phyloP scores from a whole-genome alignment of 2,797 vertebrate species.

The Lophius americanus region DNA sequence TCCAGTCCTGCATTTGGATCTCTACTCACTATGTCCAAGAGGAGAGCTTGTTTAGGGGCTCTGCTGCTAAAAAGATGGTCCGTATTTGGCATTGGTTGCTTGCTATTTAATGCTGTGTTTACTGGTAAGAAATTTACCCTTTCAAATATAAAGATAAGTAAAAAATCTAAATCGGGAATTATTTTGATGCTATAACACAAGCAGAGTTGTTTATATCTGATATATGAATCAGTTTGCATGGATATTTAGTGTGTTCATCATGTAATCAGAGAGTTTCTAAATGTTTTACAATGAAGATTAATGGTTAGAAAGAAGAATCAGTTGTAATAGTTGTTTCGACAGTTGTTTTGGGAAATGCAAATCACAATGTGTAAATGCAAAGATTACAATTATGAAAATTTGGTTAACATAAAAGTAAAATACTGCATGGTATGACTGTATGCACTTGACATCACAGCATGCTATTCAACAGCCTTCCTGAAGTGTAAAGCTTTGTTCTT shows the following conservation, averaged over 20 bases:
- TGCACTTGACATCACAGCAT: background rate
- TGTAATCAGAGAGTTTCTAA: background rate
- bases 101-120: conserved; percentile 36
- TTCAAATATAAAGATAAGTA: background rate
- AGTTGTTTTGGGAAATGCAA: background rate
- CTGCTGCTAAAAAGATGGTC: background rate
- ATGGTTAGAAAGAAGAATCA: background rate
- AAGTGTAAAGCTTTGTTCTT: background rate
- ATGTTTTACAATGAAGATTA: background rate
- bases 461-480: background rate
- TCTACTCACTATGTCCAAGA: conserved; percentile 25
- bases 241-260: background rate
- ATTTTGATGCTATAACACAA: background rate
- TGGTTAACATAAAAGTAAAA: background rate
- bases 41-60: background rate
- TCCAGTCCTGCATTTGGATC: conserved; percentile 4
- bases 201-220: background rate
- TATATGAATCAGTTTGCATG: background rate
- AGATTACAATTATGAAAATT: background rate
- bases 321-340: too few relatives aligned
- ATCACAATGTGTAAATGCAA: background rate
- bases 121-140: conserved; percentile 35
- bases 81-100: background rate
- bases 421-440: background rate
- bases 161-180: background rate